phyloP scores from a whole-genome alignment of 2,113 vertebrate genomes.

The Balaeniceps rex region DNA sequence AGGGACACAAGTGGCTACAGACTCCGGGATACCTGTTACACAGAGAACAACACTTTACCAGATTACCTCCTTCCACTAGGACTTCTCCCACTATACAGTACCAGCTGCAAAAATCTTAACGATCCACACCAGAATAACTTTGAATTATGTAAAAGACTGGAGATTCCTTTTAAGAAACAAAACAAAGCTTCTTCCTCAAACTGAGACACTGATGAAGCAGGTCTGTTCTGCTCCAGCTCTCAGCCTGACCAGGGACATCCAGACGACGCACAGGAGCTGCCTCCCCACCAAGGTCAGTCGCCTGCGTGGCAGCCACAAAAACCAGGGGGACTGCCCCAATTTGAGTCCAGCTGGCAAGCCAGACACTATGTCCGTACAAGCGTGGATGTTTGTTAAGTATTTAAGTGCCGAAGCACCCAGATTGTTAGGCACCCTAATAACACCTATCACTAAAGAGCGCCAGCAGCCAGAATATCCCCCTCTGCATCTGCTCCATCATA shows the following conservation, averaged over 20 bases:
- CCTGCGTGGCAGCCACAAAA: background rate
- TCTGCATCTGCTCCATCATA: background rate
- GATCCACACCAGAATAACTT: background rate
- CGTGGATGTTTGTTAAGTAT: background rate
- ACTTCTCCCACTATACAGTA: background rate
- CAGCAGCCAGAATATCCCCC: background rate
- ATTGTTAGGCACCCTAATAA: background rate
- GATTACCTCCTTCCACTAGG: background rate
- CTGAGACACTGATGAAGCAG: background rate
- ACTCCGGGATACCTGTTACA: background rate
- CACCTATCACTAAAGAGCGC: rapidly evolving
- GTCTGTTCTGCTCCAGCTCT: background rate
- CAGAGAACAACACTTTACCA: background rate
- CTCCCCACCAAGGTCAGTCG: background rate
- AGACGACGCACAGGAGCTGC: rapidly evolving
- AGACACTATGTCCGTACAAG: rapidly evolving
- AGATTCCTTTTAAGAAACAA: background rate
- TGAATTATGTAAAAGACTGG: background rate
- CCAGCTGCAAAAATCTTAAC: background rate
- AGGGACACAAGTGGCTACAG: background rate
- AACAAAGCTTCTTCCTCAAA: background rate
- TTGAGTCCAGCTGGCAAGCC: background rate
- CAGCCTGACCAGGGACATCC: background rate
- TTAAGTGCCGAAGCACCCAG: background rate
- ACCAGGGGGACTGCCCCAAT: rapidly evolving